Base-by-base conservation (phyloP, 2,113 vertebrate species). In the Aptenodytes forsteri region DNA sequence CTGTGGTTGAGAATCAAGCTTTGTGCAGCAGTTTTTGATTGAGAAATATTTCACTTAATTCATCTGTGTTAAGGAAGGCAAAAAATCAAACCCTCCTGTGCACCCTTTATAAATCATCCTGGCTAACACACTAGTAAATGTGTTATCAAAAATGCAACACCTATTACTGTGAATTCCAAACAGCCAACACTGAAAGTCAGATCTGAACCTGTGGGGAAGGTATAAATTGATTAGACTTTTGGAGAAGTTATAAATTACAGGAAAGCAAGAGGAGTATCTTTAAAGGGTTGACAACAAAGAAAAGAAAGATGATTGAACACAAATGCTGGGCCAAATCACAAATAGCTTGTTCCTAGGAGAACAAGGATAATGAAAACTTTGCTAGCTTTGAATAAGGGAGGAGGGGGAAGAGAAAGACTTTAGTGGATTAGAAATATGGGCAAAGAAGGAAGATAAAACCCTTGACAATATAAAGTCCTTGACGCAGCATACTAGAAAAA, bases 41-140 rank as follows among this genome's bases (percentile, higher is more conserved):
- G 80, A 97, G 92, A 97, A 96, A 94, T 94, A 95, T 89, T 97
- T 96, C 80, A 91, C 83, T 83, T 92, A 97, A 96, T 94, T 96
- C 83, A 88, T 97, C 93, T 91, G 49, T 62, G 82, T 96, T 96
- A 97, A 97, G 26, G 70, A 91, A 89, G 87, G 94, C 84, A 97
- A 95, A 97, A 96, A 94, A 93, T 89, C 67, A 96, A 93, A 93
- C 66, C 42, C 82, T 92, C 44, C 87, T 36, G 81, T 0, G 0
- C n/a, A 78, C 27, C 46, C 67, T 59, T 83, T 92, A 92, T 96
- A 97, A 97, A 97, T 97, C 90, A 96, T 44, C 70, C 76, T 90
- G 61, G 73, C 66, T 94, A 96, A 93, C 89, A 89, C 38, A 91
- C 70, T 75, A 73, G 81, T 67, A 97, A 98, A 97, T 91, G 71